These are phyloP conservation scores for Limanda limanda DNA, from an alignment of 2,113 vertebrate genomes.

Conservation along the genomic window DNA sequence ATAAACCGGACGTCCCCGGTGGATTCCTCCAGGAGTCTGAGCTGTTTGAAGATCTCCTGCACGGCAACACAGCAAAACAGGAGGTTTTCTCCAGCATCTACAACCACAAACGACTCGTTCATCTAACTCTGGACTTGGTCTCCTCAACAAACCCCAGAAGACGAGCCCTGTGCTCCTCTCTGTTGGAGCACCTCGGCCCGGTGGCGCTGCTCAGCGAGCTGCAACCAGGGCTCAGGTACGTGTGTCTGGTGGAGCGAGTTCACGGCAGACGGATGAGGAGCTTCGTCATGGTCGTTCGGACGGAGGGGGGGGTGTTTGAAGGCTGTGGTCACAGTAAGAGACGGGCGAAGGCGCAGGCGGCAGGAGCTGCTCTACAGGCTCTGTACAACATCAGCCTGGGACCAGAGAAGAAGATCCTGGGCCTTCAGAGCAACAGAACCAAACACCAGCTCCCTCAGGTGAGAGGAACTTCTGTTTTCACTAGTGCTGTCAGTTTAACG, in stretches of 20 bases:
- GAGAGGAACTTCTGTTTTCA: conserved; percentile 6
- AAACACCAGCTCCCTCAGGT: conserved; percentile 71
- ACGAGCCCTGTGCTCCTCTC: conserved; percentile 58
- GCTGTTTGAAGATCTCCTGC: conserved; percentile 71
- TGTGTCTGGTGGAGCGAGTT: conserved; percentile 88
- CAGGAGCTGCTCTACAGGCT: conserved; percentile 87
- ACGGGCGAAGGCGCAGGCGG: conserved; percentile 90
- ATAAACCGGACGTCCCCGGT: conserved; percentile 87
- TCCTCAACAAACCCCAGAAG: conserved; percentile 36
- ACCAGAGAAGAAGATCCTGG: conserved; percentile 37
- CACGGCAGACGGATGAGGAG: conserved; percentile 82
- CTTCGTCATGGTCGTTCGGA: conserved; percentile 91
- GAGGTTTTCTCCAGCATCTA: conserved; percentile 45
- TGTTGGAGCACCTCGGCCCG: conserved; percentile 80
- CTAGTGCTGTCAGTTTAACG: no score
- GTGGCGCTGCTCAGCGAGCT: conserved; percentile 90
- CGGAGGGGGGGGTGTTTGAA: conserved; percentile 92
- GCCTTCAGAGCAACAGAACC: conserved; percentile 23
- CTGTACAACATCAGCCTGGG: conserved; percentile 84
- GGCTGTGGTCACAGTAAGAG: conserved; percentile 93
- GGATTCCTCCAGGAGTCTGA: conserved; percentile 89
- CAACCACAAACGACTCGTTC: conserved; percentile 54
- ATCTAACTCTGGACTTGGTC: conserved; percentile 41
- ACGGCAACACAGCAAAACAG: conserved; percentile 38
- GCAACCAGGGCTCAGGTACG: conserved; percentile 89